These are phyloP conservation scores for Caenorhabditis parvicauda DNA, from an alignment of 2,888 invertebrate genomes.

Conservation along the genomic window DNA sequence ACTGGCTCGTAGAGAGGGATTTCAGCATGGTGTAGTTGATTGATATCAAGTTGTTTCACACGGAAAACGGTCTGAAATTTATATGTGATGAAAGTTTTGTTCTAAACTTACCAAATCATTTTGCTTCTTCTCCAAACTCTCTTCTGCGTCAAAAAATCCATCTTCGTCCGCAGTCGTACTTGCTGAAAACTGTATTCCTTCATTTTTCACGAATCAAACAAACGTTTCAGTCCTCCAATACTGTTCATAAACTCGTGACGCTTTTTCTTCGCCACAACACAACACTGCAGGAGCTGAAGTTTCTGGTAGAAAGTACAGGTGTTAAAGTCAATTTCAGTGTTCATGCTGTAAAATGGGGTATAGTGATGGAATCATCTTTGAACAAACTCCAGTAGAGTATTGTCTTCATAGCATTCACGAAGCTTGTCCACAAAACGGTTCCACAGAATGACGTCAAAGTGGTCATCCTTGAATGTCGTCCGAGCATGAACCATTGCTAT, in stretches of 20 bases:
- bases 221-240: no score
- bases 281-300: constrained; percentile 75
- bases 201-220: no score
- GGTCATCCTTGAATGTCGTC: neutral
- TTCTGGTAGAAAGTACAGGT: constrained; percentile 87
- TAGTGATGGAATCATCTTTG: neutral
- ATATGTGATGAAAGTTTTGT: no score
- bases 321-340: constrained; percentile 33
- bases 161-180: no score
- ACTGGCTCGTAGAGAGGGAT: constrained; percentile 9
- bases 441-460: no score
- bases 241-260: constrained; percentile 32
- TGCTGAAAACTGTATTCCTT: no score
- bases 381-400: constrained; percentile 72
- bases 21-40: neutral
- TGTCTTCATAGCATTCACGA: constrained; percentile 83
- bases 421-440: constrained; percentile 87
- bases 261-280: constrained; percentile 66
- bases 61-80: no score
- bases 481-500: constrained; percentile 6
- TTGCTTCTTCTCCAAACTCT: no score
- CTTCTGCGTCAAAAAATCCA: no score
- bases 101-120: no score
- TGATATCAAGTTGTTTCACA: no score
- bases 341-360: constrained; percentile 4